phyloP scores from a whole-genome alignment of 2,797 vertebrate species.

The Pitangus sulphuratus region DNA sequence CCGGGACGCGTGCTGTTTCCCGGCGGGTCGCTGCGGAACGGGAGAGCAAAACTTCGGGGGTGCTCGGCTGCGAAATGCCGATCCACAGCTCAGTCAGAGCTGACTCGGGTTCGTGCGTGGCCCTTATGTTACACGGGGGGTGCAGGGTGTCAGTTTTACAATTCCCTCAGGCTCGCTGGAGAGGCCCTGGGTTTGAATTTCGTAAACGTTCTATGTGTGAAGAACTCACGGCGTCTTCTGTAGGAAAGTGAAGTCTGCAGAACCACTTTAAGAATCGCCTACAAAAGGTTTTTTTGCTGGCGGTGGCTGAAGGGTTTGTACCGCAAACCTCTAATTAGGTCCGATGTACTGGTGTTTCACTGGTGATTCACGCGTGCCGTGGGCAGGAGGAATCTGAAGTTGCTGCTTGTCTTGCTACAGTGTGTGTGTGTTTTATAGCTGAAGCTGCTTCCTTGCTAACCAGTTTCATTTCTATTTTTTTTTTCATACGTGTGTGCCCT shows the following conservation, averaged over 20 bases:
- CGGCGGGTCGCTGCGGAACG: accelerated
- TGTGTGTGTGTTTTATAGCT: background rate
- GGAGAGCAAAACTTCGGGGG: accelerated
- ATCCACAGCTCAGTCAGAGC: accelerated
- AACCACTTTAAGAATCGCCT: accelerated
- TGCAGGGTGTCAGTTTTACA: accelerated
- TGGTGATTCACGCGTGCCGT: accelerated
- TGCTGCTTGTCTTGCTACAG: background rate
- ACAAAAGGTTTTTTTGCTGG: accelerated
- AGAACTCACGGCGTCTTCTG: accelerated
- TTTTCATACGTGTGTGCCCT: background rate
- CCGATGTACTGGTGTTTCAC: accelerated
- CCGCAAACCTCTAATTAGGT: background rate
- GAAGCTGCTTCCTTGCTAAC: background rate
- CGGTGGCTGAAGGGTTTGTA: background rate
- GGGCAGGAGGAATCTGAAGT: background rate
- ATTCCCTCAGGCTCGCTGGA: background rate
- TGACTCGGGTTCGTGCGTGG: accelerated
- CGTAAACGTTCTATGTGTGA: accelerated
- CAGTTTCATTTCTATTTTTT: background rate
- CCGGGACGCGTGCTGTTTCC: accelerated
- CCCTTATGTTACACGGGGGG: accelerated
- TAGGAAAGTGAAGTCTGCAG: no score
- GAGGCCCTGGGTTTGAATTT: background rate
- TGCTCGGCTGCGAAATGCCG: accelerated